Conservation (phyloP, 1,140 invertebrate species). For the Heterodera carotae region DNA sequence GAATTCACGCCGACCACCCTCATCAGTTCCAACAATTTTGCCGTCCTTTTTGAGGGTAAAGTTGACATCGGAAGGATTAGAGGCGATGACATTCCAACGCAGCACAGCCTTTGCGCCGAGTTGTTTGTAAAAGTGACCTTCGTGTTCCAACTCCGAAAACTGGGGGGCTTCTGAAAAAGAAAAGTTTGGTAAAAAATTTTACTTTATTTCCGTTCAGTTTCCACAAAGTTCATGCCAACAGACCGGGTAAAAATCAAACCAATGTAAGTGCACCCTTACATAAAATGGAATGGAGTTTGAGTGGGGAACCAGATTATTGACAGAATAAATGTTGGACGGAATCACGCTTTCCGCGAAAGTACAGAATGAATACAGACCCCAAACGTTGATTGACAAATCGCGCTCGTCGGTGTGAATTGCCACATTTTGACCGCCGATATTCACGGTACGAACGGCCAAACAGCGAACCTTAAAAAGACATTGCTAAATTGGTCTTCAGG, state of each 20-base stretch:
- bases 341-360: no score
- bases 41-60: constrained; percentile 44
- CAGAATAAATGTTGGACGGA: no score
- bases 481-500: neutral
- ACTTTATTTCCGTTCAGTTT: no score
- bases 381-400: constrained; percentile 32
- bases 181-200: no score
- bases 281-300: no score
- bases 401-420: constrained; percentile 38
- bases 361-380: neutral
- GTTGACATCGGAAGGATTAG: constrained; percentile 42
- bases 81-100: constrained; percentile 38
- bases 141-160: constrained; percentile 35
- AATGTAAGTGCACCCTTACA: no score
- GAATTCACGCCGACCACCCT: constrained; percentile 28
- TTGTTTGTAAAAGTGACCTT: constrained; percentile 28
- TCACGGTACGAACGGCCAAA: constrained; percentile 40
- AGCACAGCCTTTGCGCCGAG: constrained; percentile 28
- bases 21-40: constrained; percentile 27
- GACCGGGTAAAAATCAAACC: no score
- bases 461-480: constrained; percentile 31
- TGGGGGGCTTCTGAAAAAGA: constrained; percentile 28
- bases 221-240: constrained; percentile 8
- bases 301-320: no score
- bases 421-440: constrained; percentile 26